Evolutionary conservation across 2,113 vertebrate genomes (phyloP).

Genomic region (Azemiops feae): DNA sequence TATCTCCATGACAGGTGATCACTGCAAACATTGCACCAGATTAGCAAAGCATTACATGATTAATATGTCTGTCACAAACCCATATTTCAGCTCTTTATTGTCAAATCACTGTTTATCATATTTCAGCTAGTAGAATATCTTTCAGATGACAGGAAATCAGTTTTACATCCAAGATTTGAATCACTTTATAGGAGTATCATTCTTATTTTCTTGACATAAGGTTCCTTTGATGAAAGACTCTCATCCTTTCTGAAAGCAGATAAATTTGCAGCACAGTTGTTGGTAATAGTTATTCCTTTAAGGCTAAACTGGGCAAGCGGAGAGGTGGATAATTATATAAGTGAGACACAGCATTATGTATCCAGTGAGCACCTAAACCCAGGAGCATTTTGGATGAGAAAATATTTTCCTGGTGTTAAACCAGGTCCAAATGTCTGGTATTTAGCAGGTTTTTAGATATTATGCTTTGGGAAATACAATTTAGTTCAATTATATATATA

Average conservation of each 20-base stretch:
- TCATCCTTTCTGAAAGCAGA: not conserved
- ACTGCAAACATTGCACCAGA: not conserved
- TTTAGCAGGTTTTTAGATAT: not conserved
- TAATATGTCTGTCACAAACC: not conserved
- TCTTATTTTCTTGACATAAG: not conserved
- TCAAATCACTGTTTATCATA: not conserved
- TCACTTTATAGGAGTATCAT: not conserved
- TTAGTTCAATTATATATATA: not conserved
- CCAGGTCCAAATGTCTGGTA: not conserved
- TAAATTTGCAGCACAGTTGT: not conserved
- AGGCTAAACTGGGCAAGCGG: not conserved
- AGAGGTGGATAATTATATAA: not conserved
- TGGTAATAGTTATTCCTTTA: not conserved
- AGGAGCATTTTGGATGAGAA: not conserved
- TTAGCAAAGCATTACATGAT: not conserved
- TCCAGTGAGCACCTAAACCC: not conserved
- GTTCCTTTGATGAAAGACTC: not conserved
- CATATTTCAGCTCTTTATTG: not conserved
- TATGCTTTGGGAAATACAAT: not conserved
- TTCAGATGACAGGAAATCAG: not conserved
- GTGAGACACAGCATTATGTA: not conserved
- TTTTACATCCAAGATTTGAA: not conserved
- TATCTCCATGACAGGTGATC: not conserved
- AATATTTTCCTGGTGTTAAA: not conserved
- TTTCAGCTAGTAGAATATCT: not conserved